Base-by-base conservation (phyloP, 1,140 invertebrate species). In the Vanessa tameamea region DNA sequence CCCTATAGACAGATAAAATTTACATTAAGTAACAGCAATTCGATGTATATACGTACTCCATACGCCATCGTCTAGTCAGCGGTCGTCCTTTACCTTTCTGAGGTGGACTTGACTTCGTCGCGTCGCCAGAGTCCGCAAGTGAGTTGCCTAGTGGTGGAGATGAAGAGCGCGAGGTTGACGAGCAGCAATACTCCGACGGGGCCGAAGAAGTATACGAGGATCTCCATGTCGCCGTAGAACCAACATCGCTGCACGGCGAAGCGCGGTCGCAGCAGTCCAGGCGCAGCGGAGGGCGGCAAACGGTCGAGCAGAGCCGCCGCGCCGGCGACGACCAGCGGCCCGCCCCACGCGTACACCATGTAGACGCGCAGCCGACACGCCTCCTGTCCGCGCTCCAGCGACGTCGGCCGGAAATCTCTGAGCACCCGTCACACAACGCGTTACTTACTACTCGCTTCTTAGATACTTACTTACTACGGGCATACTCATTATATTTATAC, bases 111-210 rank as follows among this genome's bases (percentile, higher is more conserved):
- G 73, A 97, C 96, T 74, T 97, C 95, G 89, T 97, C 97, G 67
- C 96, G 94, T 83, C 97, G 97, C 97, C 97, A 97, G 9, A 97
- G 92, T 6, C 97, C 97, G 84, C 97, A 97, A 5, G 97, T 97
- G 71, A 97, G 93, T 93, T 97, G 97, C 69, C 96, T 94, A 11
- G 97, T 96, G 5, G 97, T 97, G 26, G 96, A 95, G 26, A 95
- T 94, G 89, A 97, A 97, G 67, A 97, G 94, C 12, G 96, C 93
- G 43, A 97, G 93, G 89, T 97, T 97, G 65, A 96, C 93, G 55
- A 95, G 93, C 55, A 97, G 91, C 47, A 97, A 93, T 50, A 96
- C 93, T 15, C 96, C 97, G 59, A 97, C 95, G 0, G 97, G 97
- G 1, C 96, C 96, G 84, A 95, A 97, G 91, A 97, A 97, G 89